A percentile compares a stretch with the other conserved stretches of the same genome.
phyloP scores from a whole-genome alignment of 2,113 vertebrate species.

The Lagopus muta region DNA sequence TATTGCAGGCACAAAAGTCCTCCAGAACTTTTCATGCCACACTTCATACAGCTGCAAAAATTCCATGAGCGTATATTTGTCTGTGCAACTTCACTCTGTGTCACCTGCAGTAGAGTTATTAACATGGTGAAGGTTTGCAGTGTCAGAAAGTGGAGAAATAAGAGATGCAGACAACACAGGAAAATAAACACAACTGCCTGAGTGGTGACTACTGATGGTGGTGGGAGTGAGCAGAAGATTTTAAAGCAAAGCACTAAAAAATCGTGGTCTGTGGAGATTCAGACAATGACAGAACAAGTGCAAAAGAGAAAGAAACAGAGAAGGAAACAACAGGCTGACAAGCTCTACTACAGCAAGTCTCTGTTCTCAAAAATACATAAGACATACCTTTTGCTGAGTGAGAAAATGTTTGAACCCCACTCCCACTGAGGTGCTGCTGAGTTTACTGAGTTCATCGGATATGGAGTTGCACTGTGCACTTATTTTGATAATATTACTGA shows the following conservation, averaged over 20 bases:
- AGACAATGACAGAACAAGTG: not conserved
- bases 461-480: not conserved
- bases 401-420: not conserved
- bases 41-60: not conserved
- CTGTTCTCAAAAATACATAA: not conserved
- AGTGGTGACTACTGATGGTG: not conserved
- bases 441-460: not conserved
- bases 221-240: not conserved
- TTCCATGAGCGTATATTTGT: not conserved
- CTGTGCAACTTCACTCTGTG: not conserved
- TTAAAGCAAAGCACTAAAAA: not conserved
- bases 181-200: not conserved
- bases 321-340: not conserved
- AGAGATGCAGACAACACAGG: not conserved
- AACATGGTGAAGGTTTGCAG: not conserved
- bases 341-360: not conserved
- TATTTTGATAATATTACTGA: not conserved
- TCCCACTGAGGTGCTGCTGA: not conserved
- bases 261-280: not conserved
- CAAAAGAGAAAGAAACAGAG: not conserved
- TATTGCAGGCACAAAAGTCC: not conserved
- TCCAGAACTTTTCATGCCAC: not conserved
- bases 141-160: not conserved
- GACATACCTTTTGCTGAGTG: not conserved
- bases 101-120: not conserved